Base-by-base conservation (phyloP, 2,797 vertebrate species). In the Lophura swinhoii region DNA sequence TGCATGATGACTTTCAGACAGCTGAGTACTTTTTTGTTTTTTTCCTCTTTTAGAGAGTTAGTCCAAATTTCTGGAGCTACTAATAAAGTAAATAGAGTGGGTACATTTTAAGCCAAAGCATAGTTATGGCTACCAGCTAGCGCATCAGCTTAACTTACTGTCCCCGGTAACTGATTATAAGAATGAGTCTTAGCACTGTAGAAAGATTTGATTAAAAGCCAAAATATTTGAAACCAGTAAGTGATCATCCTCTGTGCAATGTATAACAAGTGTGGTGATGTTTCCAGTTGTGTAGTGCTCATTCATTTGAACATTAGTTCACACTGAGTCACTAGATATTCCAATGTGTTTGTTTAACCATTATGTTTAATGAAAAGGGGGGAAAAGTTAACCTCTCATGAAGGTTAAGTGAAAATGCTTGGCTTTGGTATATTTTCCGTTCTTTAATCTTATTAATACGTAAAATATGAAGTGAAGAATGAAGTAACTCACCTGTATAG, bases 51-150 rank as follows among this genome's bases (percentile, higher is more conserved):
- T 39, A 70, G 15, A 28, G 24, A 81, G n/a, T 44, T 80, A 56
- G 55, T 78, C 70, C 35, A 80, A 63, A 67, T 90, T 89, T 88
- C 79, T 87, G 84, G 69, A 94, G 46, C 59, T 84, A 93, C 91
- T 96, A 96, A 92, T 63, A 93, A 87, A 93, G 67, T 81, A 93
- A 95, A 93, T 35, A 94, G 70, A 81, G 69, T 39, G 23, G 49
- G 74, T 80, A 64, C 37, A 70, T 88, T 93, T 96, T 87, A 69
- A 87, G 92, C 75, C 41, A 23, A 55, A 91, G 59, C 18, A 60
- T 59, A 91, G 93, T 95, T 94, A 85, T 64, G 60, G 39, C 68
- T 91, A 64, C 62, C 43, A 93, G 73, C 80, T 71, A 92, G 55
- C 70, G 87, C 84, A 74, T 90, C 55, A n/a, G n/a, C n/a, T n/a